A percentile compares a stretch with the other conserved stretches of the same genome.
Conservation (phyloP, 2,888 invertebrate species). For the Odontocerum albicorne region DNA sequence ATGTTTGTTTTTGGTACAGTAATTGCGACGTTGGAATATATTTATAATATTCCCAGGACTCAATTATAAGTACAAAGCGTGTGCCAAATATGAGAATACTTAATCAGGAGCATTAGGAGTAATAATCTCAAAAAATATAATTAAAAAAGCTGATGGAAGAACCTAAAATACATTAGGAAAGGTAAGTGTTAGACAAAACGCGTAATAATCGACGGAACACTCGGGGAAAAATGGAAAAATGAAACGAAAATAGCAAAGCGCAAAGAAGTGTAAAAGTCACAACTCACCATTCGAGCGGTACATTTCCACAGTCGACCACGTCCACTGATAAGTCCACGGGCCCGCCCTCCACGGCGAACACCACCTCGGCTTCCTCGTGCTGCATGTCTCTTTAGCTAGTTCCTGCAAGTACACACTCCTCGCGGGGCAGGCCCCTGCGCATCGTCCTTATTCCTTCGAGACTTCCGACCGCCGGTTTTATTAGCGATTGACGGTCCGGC, state of each 20-base stretch:
- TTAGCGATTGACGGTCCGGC: slow-evolving; percentile 26
- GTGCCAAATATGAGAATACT: too few relatives aligned
- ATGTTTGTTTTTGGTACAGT: too few relatives aligned
- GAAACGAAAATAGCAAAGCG: background rate
- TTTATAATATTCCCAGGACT: too few relatives aligned
- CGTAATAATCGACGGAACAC: too few relatives aligned
- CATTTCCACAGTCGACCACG: background rate
- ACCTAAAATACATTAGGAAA: too few relatives aligned
- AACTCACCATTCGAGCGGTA: background rate
- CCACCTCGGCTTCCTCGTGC: slow-evolving; percentile 32
- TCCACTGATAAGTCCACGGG: slow-evolving; percentile 24
- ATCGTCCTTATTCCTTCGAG: slow-evolving; percentile 44
- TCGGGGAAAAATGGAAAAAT: too few relatives aligned
- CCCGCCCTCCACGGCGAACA: slow-evolving; percentile 27
- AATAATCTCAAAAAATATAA: too few relatives aligned
- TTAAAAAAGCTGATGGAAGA: too few relatives aligned
- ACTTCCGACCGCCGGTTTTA: slow-evolving; percentile 19
- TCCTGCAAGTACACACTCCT: slow-evolving; percentile 56
- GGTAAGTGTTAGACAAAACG: too few relatives aligned
- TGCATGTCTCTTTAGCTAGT: slow-evolving; percentile 47
- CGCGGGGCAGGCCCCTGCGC: slow-evolving; percentile 46
- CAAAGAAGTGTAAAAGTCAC: background rate
- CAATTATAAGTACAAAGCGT: too few relatives aligned
- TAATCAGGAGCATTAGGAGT: too few relatives aligned
- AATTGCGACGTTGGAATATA: too few relatives aligned